Base-by-base conservation (phyloP, 2,797 vertebrate species). In the Clarias fuscus region DNA sequence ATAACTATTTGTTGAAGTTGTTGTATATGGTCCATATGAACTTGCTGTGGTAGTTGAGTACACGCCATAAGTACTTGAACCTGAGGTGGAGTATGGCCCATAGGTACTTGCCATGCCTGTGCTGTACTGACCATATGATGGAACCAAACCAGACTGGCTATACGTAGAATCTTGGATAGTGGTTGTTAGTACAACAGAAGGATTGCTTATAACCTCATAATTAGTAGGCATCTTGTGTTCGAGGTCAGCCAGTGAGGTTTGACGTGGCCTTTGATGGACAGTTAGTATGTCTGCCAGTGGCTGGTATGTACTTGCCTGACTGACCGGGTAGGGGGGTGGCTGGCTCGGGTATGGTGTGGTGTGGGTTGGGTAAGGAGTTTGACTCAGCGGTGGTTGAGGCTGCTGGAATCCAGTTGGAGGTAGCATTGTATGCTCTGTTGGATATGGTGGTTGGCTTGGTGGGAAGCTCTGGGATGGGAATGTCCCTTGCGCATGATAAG, bases 221-320 rank as follows among this genome's bases (percentile, higher is more conserved):
- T 98, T 99, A 86, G 98, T 98, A 85, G 97, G 96, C 88, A 98
- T 96, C 91, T 98, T 99, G 92, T 99, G 98, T 92, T 99, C 98
- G 88, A 99, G 92, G 91, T 99, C 98, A 0, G 97, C 97, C 82
- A 99, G 91, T 0, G 97, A 97, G 5, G 98, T 99, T 93, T 99
- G 98, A 73, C 97, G 95, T 0, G 97, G 97, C 91, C 98, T 97
- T 92, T 98, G 97, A 86, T 97, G 96, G 17, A 95, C 93, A 0
- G 95, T 90, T 14, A 95, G 93, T 75, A 96, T 94, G 33, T 99
- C 98, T 4, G 91, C 92, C 0, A 96, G 95, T 85, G 94, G 94
- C 83, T 97, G 97, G 92, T 96, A 98, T 86, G 95, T 96, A 70
- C 95, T 24, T 2, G 94, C 95, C 88, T 98, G 96, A 71, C 95